These are phyloP conservation scores for Cheilosia vulpina DNA, from an alignment of 2,888 invertebrate genomes.

Conservation along the genomic window DNA sequence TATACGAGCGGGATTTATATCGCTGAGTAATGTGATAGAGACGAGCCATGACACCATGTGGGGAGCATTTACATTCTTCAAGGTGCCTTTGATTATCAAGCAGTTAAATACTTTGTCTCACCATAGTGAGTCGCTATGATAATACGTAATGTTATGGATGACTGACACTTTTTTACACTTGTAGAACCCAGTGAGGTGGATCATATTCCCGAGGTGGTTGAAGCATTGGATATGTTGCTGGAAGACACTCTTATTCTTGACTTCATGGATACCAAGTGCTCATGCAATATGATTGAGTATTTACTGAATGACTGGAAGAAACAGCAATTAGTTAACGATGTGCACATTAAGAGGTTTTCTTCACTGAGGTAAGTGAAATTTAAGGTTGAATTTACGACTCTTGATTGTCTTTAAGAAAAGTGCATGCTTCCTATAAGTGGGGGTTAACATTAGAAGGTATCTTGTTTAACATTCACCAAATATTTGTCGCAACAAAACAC, in stretches of 20 bases:
- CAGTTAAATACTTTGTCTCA: constrained; percentile 87
- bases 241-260: constrained; percentile 93
- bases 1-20: constrained; percentile 94
- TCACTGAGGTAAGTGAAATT: constrained; percentile 83
- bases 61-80: constrained; percentile 97
- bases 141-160: neutral
- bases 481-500: too few species aligned
- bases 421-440: too few species aligned
- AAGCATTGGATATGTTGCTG: constrained; percentile 93
- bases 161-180: neutral
- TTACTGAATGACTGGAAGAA: constrained; percentile 92
- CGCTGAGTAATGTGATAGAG: constrained; percentile 93
- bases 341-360: constrained; percentile 89
- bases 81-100: constrained; percentile 92
- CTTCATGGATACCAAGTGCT: constrained; percentile 94
- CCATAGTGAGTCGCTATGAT: constrained; percentile 82
- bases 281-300: constrained; percentile 93
- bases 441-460: too few species aligned
- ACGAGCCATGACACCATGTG: constrained; percentile 94
- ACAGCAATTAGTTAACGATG: constrained; percentile 91
- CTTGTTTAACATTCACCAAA: too few species aligned
- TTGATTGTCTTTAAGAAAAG: too few species aligned
- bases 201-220: constrained; percentile 90
- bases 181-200: constrained; percentile 83
- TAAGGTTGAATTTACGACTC: neutral